A percentile compares a stretch with the other conserved stretches of the same genome.
phyloP scores from a whole-genome alignment of 2,888 invertebrate species.

The Hypselothyrea guttata region DNA sequence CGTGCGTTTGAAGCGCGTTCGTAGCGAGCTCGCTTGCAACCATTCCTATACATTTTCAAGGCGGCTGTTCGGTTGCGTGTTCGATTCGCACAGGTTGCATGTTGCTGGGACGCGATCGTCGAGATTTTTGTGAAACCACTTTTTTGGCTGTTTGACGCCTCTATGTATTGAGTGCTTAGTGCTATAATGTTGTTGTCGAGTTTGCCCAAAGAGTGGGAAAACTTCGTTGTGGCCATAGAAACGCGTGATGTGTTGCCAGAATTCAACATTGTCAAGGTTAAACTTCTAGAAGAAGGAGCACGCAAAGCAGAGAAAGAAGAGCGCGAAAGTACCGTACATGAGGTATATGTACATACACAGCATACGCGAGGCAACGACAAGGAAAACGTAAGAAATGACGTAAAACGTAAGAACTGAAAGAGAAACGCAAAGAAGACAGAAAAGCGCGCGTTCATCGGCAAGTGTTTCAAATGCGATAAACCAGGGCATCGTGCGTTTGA shows the following conservation, averaged over 20 bases:
- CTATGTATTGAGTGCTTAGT: no score
- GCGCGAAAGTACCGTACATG: neutral
- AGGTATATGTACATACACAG: neutral
- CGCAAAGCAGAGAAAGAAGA: neutral
- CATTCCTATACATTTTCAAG: no score
- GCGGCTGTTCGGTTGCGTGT: no score
- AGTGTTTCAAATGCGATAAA: neutral
- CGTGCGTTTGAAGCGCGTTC: no score
- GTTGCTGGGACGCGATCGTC: no score
- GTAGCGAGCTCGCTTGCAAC: no score
- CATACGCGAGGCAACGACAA: neutral
- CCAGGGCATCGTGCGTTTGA: constrained; percentile 1
- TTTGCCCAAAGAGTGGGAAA: neutral
- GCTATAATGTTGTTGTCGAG: neutral
- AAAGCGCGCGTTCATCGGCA: neutral
- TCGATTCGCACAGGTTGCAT: no score
- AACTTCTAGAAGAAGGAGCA: neutral
- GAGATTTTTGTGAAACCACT: no score
- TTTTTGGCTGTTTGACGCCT: no score
- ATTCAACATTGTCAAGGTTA: neutral
- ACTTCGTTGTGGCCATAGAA: neutral
- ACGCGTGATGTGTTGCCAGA: neutral
- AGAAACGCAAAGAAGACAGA: no score
- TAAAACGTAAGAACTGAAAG: neutral
- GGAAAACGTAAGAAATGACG: neutral